These are phyloP conservation scores for Paramuricea clavata DNA, from an alignment of 92 coral and sea anemone genomes.

Conservation along the genomic window DNA sequence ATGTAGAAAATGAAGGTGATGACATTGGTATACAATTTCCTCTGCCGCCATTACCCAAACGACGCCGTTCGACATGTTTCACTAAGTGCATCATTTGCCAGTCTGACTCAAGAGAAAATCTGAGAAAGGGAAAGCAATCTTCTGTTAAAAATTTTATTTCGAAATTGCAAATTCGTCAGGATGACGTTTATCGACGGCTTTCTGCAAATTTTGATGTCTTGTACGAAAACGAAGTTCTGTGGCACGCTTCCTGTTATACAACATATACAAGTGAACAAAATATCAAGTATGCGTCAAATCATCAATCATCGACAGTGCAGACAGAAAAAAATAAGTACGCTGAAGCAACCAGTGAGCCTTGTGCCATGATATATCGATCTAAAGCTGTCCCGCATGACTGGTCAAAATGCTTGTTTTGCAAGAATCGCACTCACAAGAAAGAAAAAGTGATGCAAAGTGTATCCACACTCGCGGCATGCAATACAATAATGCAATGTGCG, in stretches of 20 bases:
- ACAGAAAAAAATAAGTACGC: not conserved
- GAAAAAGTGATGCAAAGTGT: constrained; percentile 4
- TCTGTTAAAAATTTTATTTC: constrained; percentile 56
- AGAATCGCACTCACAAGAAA: constrained; percentile 41
- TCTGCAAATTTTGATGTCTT: constrained; percentile 22
- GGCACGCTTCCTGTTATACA: constrained; percentile 66
- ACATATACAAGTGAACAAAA: constrained; percentile 61
- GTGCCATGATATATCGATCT: not conserved
- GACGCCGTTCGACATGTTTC: constrained; percentile 31
- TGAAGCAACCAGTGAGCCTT: not conserved
- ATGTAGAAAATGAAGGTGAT: no score
- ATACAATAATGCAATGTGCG: constrained; percentile 26
- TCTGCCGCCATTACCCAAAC: constrained; percentile 11
- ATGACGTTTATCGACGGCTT: constrained; percentile 54
- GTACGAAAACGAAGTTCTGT: constrained; percentile 48
- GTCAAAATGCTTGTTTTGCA: constrained; percentile 51
- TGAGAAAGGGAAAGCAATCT: constrained; percentile 55
- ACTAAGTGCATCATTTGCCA: constrained; percentile 53
- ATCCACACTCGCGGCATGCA: constrained; percentile 25
- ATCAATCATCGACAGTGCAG: not conserved
- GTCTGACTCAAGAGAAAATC: constrained; percentile 37
- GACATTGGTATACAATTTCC: no score
- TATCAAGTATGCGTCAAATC: constrained; percentile 43
- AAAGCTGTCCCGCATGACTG: constrained; percentile 31
- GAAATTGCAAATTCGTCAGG: constrained; percentile 54